Conservation (phyloP, 2,113 vertebrate species). For the Thamnaconus septentrionalis region DNA sequence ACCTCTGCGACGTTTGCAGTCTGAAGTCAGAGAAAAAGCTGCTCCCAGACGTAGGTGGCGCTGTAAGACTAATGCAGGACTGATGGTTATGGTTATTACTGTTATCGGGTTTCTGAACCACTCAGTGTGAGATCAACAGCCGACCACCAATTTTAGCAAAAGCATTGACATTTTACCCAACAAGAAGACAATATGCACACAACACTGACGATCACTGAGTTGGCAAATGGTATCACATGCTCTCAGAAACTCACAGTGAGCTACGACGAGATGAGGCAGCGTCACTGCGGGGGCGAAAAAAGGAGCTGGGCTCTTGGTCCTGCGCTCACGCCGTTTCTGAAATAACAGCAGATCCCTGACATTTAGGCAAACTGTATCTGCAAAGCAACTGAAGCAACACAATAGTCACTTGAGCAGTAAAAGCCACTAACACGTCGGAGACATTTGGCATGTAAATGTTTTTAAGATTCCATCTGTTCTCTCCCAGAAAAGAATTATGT, state of each 20-base stretch:
- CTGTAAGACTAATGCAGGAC: too few relatives aligned
- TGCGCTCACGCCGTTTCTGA: background rate
- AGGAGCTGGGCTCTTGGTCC: too few relatives aligned
- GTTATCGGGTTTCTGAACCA: too few relatives aligned
- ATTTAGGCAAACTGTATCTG: constrained; percentile 6
- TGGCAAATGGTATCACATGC: constrained; percentile 2
- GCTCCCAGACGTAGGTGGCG: too few relatives aligned
- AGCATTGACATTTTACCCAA: constrained; percentile 10
- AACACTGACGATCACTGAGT: constrained; percentile 8
- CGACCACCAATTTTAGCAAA: background rate
- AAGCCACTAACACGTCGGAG: background rate
- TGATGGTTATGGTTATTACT: too few relatives aligned
- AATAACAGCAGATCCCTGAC: constrained; percentile 17
- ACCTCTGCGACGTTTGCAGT: too few relatives aligned
- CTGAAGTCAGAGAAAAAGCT: too few relatives aligned
- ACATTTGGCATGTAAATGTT: constrained; percentile 42
- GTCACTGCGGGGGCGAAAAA: background rate
- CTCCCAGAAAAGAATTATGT: constrained; percentile 41
- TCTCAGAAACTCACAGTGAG: background rate
- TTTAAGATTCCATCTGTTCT: constrained; percentile 46
- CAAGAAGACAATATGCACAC: background rate
- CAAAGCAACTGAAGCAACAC: background rate
- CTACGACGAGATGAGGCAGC: constrained; percentile 4
- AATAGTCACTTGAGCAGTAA: background rate
- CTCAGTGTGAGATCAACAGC: too few relatives aligned